Percentiles rank a stretch among this genome's conserved stretches.
phyloP scores from a whole-genome alignment of 1,140 invertebrate species.

The Riptortus pedestris region DNA sequence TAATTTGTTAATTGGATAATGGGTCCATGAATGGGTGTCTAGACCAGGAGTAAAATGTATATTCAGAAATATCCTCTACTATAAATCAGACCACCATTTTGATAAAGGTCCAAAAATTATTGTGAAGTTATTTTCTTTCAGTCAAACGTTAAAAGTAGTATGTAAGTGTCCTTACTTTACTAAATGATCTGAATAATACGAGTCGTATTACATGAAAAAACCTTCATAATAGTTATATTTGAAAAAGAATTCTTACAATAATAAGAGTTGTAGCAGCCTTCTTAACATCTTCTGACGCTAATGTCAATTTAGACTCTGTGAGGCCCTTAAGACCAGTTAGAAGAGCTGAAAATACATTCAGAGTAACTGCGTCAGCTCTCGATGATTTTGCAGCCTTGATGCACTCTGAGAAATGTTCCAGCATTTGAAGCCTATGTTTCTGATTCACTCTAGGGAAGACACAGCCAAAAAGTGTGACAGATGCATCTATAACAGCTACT shows the following conservation, averaged over 20 bases:
- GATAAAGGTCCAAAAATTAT: too few relatives aligned
- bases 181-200: too few relatives aligned
- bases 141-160: too few relatives aligned
- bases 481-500: conserved; percentile 93
- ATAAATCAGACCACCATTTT: too few relatives aligned
- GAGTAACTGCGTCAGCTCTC: conserved; percentile 88
- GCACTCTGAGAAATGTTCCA: conserved; percentile 92
- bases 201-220: too few relatives aligned
- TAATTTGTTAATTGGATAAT: too few relatives aligned
- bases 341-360: conserved; percentile 92
- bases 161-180: too few relatives aligned
- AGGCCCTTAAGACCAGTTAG: conserved; percentile 79
- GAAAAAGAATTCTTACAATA: conserved; percentile 40
- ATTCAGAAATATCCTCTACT: too few relatives aligned
- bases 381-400: conserved; percentile 82
- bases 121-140: too few relatives aligned
- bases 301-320: conserved; percentile 72
- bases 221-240: too few relatives aligned
- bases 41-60: too few relatives aligned
- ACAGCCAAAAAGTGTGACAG: conserved; percentile 83
- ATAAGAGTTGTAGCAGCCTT: conserved; percentile 74
- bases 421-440: conserved; percentile 91
- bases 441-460: conserved; percentile 89
- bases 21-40: too few relatives aligned
- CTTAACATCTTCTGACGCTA: conserved; percentile 83